Percentiles rank a stretch among this genome's conserved stretches.
Conservation (phyloP, 1,140 invertebrate species). For the Pentalonia nigronervosa region DNA sequence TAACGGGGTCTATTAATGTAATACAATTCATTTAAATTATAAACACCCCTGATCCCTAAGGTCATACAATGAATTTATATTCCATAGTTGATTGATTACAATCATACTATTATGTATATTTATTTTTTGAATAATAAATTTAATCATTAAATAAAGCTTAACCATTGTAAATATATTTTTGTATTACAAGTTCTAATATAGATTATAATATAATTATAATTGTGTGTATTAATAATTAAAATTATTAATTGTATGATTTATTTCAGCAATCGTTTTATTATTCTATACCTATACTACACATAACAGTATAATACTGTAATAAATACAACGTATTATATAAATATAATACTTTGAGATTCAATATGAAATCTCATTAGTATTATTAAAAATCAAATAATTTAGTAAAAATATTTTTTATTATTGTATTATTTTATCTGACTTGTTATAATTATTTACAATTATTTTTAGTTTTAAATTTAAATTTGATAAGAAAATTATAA, state of each 20-base stretch:
- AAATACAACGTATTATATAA: too few species aligned
- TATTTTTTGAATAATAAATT: background rate
- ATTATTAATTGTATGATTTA: background rate
- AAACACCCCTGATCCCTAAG: background rate
- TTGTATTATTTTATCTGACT: background rate
- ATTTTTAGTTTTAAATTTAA: background rate
- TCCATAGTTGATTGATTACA: background rate
- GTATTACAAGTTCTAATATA: background rate
- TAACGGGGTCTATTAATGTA: background rate
- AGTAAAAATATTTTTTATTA: background rate
- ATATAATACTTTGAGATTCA: background rate
- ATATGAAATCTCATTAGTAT: background rate
- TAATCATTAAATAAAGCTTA: background rate
- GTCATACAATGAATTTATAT: background rate
- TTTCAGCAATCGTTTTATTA: background rate
- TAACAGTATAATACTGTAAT: too few species aligned
- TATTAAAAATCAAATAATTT: too few species aligned
- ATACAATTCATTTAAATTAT: background rate
- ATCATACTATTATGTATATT: background rate
- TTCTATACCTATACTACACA: background rate
- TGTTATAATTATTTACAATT: background rate
- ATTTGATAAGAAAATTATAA: slow-evolving; percentile 1
- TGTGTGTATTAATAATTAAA: background rate
- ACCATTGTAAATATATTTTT: background rate
- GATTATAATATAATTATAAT: background rate